A percentile compares a stretch with the other conserved stretches of the same genome.
These are phyloP conservation scores for Sebastolobus alascanus DNA, from an alignment of 2,797 vertebrate species.

Conservation along the genomic window DNA sequence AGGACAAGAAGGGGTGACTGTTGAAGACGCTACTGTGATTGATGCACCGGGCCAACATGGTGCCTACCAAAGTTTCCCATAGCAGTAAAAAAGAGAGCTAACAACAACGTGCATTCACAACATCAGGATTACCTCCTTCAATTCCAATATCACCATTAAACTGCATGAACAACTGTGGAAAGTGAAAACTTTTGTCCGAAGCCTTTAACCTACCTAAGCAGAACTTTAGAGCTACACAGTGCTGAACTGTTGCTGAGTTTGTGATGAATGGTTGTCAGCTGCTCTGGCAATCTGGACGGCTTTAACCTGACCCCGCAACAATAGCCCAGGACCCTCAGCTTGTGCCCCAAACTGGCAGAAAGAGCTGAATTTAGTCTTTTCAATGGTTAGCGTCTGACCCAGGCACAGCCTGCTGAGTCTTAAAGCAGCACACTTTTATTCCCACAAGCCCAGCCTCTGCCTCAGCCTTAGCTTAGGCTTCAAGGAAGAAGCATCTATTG, in stretches of 20 bases:
- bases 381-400: constrained; percentile 81
- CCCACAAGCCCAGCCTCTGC: constrained; percentile 76
- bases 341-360: constrained; percentile 79
- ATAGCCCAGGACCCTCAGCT: constrained; percentile 79
- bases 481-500: constrained; percentile 83
- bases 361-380: constrained; percentile 87
- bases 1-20: not conserved
- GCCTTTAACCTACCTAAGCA: constrained; percentile 63
- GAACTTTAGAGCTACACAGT: constrained; percentile 52
- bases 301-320: constrained; percentile 85
- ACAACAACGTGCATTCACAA: not conserved
- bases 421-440: constrained; percentile 84
- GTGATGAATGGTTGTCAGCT: constrained; percentile 86
- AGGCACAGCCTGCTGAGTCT: constrained; percentile 76
- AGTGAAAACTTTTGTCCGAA: constrained; percentile 27
- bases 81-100: not conserved
- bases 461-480: constrained; percentile 76
- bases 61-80: not conserved
- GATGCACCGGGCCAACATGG: not conserved
- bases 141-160: not conserved
- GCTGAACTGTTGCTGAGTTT: constrained; percentile 54
- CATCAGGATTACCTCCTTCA: not conserved
- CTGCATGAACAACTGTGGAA: not conserved
- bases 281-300: constrained; percentile 81
- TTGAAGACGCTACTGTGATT: not conserved